Evolutionary conservation across 2,888 invertebrate genomes (phyloP).

Genomic region (Amphipyra tragopoginis): DNA sequence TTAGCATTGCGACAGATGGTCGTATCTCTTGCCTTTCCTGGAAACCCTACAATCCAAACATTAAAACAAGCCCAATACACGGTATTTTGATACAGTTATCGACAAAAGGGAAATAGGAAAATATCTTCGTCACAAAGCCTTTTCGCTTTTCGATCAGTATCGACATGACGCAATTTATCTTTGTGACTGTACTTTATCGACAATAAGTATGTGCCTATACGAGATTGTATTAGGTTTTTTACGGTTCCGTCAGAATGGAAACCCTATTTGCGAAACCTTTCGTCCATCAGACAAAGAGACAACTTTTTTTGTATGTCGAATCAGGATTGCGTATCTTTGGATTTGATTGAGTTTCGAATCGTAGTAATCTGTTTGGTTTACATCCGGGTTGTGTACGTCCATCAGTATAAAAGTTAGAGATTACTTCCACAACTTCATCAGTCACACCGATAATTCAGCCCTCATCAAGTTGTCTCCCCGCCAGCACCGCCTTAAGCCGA

Average conservation of each 20-base stretch:
- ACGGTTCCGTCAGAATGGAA: conserved; percentile 48
- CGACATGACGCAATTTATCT: conserved; percentile 60
- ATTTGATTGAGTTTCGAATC: conserved; percentile 27
- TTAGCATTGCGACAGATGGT: conserved; percentile 8
- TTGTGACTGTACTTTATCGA: conserved; percentile 60
- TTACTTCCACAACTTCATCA: too few species aligned
- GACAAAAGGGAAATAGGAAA: conserved; percentile 45
- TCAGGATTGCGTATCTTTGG: conserved; percentile 7
- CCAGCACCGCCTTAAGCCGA: too few species aligned
- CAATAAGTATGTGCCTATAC: conserved; percentile 59
- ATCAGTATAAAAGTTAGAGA: too few species aligned
- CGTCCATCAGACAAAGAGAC: conserved; percentile 31
- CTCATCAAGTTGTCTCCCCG: too few species aligned
- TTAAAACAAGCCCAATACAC: conserved; percentile 35
- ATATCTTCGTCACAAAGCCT: conserved; percentile 54
- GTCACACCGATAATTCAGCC: too few species aligned
- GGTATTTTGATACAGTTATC: conserved; percentile 50
- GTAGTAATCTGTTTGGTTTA: not conserved
- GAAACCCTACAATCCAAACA: conserved; percentile 25
- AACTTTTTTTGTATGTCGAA: conserved; percentile 24
- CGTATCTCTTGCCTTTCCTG: conserved; percentile 8
- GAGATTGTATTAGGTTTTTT: conserved; percentile 61
- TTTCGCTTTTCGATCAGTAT: conserved; percentile 63
- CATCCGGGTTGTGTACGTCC: not conserved
- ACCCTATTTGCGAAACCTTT: conserved; percentile 45